Evolutionary conservation across 37 sponge, comb jelly and placozoan species (phyloP).

Genomic region (Aplysina aerophoba): DNA sequence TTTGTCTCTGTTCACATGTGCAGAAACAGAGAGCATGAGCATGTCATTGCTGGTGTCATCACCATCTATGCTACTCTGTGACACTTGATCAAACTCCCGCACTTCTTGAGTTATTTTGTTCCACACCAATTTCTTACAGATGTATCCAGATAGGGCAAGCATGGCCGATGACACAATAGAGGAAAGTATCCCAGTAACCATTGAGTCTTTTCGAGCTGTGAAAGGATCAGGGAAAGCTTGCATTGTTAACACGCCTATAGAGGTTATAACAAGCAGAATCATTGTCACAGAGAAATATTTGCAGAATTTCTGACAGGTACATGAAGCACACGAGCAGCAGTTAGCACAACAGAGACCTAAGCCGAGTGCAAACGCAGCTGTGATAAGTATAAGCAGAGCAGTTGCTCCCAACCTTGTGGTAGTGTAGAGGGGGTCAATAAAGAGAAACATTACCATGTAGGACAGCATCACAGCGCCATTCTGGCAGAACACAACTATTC

Average conservation of each 20-base stretch:
- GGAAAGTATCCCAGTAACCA: neutral
- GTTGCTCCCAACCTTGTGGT: neutral
- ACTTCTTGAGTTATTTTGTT: conserved; percentile 9
- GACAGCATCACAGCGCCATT: neutral
- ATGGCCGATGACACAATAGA: neutral
- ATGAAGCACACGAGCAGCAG: too few species aligned
- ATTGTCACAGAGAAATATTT: too few species aligned
- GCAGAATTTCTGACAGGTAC: too few species aligned
- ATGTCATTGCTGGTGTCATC: too few species aligned
- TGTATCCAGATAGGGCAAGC: conserved; percentile 1
- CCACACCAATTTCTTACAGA: neutral
- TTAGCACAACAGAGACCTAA: too few species aligned
- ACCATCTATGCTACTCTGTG: neutral
- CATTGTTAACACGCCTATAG: too few species aligned
- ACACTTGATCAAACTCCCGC: conserved; percentile 6
- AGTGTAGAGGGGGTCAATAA: conserved; percentile 16
- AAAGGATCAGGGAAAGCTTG: too few species aligned
- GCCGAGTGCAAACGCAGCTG: too few species aligned
- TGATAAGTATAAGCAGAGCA: neutral
- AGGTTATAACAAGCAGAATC: neutral
- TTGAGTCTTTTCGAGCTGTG: too few species aligned
- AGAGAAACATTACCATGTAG: neutral
- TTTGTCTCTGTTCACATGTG: too few species aligned
- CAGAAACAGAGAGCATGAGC: too few species aligned
- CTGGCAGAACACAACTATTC: neutral